Base-by-base conservation (phyloP, 2,113 vertebrate species). In the Pachypanchax playfairii region DNA sequence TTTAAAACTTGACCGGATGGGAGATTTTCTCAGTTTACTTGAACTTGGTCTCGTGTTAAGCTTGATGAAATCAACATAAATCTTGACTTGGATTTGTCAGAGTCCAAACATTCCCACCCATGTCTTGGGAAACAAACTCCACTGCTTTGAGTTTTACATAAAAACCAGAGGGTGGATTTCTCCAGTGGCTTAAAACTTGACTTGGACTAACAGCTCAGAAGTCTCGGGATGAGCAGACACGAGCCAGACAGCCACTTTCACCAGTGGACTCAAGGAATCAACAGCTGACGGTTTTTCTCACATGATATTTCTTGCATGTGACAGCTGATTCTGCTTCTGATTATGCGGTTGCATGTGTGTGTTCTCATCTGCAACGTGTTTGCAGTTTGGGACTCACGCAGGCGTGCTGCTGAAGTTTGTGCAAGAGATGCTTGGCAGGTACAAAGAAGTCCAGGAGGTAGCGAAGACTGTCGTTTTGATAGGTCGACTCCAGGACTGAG, bases 371-470 rank as follows among this genome's bases (percentile, higher is more conserved):
- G 29, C 36, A 9, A 14, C n/a, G 49, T 49, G 67, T 47, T 47
- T 59, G 36, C 22, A 44, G 33, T 36, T 4, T 68, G 14, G 35
- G 14, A 94, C 95, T 95, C 91, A 97, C 95, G 65, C 95, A 97
- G 72, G 95, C 95, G 73, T 95, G 94, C 65, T 95, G 94, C 70
- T 97, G 95, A 46, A 97, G 88, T 75, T 92, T 93, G 77, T 96
- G 93, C 74, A 97, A 91, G 50, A 97, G 93, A 70, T 95, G 94
- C 77, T 97, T 97, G 52, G 95, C 94, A 14, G 95, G 95, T 66
- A 97, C 93, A 28, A 97, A 93, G 89, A 94, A 97, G 84, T 96
- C 94, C 71, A 97, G 84, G 33, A 96, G 93, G 83, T 95, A 96
- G 59, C 94, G 93, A 73, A 97, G 88, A 22, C 94, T 94, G 79